These are phyloP conservation scores for Acanthornis magna DNA, from an alignment of 2,797 vertebrate species.

Conservation along the genomic window DNA sequence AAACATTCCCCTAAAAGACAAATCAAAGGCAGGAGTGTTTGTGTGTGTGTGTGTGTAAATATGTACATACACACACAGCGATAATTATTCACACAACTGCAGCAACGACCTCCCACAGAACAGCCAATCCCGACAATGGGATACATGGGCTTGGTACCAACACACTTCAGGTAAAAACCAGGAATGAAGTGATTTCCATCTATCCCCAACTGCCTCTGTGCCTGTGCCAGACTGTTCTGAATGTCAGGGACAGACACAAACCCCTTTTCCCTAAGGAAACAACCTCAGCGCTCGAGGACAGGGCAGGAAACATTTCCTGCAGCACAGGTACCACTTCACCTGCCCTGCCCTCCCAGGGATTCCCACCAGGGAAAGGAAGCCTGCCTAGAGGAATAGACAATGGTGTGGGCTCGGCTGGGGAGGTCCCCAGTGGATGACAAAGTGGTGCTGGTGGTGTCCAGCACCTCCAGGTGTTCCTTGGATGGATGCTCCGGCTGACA, in stretches of 20 bases:
- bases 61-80: fast-evolving
- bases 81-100: background rate
- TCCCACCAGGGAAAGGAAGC: background rate
- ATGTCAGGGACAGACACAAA: background rate
- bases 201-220: fast-evolving
- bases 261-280: background rate
- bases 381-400: background rate
- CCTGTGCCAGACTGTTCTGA: fast-evolving
- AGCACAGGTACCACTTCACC: background rate
- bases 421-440: background rate
- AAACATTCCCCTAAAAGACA: background rate
- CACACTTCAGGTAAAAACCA: background rate
- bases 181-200: background rate
- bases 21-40: background rate
- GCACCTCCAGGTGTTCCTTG: fast-evolving
- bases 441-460: background rate
- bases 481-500: background rate
- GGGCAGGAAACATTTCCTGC: background rate
- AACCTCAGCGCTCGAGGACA: fast-evolving
- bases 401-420: fast-evolving
- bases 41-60: background rate
- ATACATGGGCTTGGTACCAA: background rate
- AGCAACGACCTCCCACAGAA: background rate
- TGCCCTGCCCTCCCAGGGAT: background rate
- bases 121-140: background rate